These are phyloP conservation scores for Phrynocephalus versicolor DNA, from an alignment of 2,113 vertebrate genomes.

Conservation along the genomic window DNA sequence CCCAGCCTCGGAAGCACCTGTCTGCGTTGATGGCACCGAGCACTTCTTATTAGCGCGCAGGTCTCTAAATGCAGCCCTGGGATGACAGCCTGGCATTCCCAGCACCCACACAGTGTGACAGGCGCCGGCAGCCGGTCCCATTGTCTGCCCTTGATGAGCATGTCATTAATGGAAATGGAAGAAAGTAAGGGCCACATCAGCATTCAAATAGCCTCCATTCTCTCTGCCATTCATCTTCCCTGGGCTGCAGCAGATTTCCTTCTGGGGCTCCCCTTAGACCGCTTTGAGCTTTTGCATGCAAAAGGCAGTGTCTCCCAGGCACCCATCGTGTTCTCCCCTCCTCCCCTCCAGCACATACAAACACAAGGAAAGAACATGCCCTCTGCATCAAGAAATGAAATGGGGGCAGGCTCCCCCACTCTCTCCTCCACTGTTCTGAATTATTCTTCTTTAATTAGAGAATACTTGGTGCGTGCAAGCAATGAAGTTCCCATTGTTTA, in stretches of 20 bases:
- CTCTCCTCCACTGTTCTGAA: constrained; percentile 14
- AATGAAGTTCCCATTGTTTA: constrained; percentile 39
- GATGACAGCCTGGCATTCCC: constrained; percentile 85
- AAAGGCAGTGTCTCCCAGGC: constrained; percentile 55
- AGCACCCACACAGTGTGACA: constrained; percentile 86
- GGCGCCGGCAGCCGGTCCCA: constrained; percentile 87
- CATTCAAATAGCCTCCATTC: constrained; percentile 95
- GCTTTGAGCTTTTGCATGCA: constrained; percentile 73
- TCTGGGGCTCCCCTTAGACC: constrained; percentile 66
- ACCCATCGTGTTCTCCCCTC: not conserved
- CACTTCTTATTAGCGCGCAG: constrained; percentile 90
- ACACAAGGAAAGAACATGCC: constrained; percentile 16
- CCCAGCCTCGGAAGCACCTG: constrained; percentile 91
- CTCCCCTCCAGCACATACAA: constrained; percentile 23
- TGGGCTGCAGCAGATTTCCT: constrained; percentile 75
- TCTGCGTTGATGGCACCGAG: constrained; percentile 89
- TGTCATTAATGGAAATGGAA: constrained; percentile 91
- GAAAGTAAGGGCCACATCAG: constrained; percentile 91
- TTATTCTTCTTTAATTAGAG: constrained; percentile 53
- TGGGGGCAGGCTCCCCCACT: not conserved
- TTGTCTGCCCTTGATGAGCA: constrained; percentile 96
- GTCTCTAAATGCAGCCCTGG: constrained; percentile 84
- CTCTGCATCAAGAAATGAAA: constrained; percentile 30
- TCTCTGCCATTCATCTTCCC: constrained; percentile 81
- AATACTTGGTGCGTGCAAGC: constrained; percentile 43